These are phyloP conservation scores for Schizopygopsis pylzovi DNA, from an alignment of 2,797 vertebrate species.

Conservation along the genomic window DNA sequence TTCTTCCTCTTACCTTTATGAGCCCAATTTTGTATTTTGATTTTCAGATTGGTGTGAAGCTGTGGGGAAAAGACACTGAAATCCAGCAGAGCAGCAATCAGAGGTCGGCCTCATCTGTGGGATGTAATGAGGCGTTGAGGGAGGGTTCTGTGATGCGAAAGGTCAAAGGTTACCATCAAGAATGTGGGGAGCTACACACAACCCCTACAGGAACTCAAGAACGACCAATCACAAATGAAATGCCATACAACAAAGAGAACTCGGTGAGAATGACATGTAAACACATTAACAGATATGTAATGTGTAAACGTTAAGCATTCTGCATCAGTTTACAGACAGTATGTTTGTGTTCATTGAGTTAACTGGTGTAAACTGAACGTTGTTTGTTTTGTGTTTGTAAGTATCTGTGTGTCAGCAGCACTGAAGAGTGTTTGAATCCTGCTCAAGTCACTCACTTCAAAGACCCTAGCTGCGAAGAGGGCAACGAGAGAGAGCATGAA, in stretches of 20 bases:
- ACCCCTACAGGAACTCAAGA: not conserved
- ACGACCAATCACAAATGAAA: slow-evolving; percentile 8
- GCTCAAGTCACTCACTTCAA: not conserved
- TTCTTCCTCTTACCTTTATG: not conserved
- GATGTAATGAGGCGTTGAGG: slow-evolving; percentile 40
- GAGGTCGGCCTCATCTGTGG: slow-evolving; percentile 5
- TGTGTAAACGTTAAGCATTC: not conserved
- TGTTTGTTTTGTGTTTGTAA: slow-evolving; percentile 28
- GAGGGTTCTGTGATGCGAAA: slow-evolving; percentile 36
- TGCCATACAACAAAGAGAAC: not conserved
- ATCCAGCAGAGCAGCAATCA: slow-evolving; percentile 21
- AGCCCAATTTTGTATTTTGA: not conserved
- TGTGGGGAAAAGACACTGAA: slow-evolving; percentile 37
- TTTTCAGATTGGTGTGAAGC: slow-evolving; percentile 46
- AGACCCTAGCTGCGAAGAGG: not conserved
- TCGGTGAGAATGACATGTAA: slow-evolving; percentile 31
- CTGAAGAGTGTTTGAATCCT: slow-evolving; percentile 22
- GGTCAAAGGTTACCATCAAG: slow-evolving; percentile 21
- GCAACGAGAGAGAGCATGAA: not conserved
- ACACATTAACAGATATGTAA: not conserved
- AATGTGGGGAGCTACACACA: slow-evolving; percentile 19
- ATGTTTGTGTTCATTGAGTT: not conserved
- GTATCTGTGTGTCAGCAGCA: slow-evolving; percentile 24
- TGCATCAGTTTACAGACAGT: not conserved
- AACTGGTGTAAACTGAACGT: not conserved